Conservation (phyloP, 2,888 invertebrate genomes). For the Hypena proboscidalis region DNA sequence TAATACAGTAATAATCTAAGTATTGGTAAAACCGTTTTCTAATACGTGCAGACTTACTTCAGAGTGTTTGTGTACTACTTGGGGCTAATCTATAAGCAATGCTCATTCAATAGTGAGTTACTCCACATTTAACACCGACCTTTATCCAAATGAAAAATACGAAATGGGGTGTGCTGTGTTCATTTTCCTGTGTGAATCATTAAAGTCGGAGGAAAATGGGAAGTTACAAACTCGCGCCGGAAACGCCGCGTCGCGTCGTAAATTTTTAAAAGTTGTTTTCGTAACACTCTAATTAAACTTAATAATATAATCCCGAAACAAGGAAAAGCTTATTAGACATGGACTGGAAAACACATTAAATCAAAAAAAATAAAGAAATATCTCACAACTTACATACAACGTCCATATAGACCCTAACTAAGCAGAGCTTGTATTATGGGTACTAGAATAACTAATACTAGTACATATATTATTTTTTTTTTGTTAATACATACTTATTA, state of each 20-base stretch:
- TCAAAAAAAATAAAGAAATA: too few relatives aligned
- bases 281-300: constrained; percentile 10
- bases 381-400: too few relatives aligned
- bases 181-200: constrained; percentile 29
- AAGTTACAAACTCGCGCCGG: constrained; percentile 11
- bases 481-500: too few relatives aligned
- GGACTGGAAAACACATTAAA: too few relatives aligned
- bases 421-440: too few relatives aligned
- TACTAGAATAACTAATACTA: too few relatives aligned
- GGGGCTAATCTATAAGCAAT: constrained; percentile 23
- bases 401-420: too few relatives aligned
- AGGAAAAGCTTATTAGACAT: not conserved
- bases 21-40: not conserved
- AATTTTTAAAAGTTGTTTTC: constrained; percentile 25
- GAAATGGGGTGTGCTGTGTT: constrained; percentile 13
- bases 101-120: constrained; percentile 22
- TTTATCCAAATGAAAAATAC: constrained; percentile 24
- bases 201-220: constrained; percentile 27
- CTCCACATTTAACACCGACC: constrained; percentile 22
- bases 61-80: not conserved
- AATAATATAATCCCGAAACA: constrained; percentile 10
- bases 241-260: constrained; percentile 9
- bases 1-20: not conserved
- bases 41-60: not conserved
- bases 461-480: too few relatives aligned